Conservation (phyloP, 2,797 vertebrate species). For the Percopsis omiscomaycus region DNA sequence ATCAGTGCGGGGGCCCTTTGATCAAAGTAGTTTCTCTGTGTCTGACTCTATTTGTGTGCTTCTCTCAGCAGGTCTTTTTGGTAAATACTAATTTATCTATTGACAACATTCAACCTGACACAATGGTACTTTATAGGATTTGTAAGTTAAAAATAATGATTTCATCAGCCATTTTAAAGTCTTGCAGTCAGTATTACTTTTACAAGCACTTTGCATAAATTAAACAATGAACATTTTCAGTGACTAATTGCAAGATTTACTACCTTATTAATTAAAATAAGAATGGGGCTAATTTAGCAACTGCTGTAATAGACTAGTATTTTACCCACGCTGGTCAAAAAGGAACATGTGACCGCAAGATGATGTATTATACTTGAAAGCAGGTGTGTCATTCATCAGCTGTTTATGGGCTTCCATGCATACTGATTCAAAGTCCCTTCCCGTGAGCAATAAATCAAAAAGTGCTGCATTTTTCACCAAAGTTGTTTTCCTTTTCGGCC, state of each 20-base stretch:
- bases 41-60: too few relatives aligned
- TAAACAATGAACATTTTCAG: too few relatives aligned
- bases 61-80: too few relatives aligned
- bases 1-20: too few relatives aligned
- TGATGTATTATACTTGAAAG: constrained; percentile 50
- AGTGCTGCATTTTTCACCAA: constrained; percentile 34
- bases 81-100: too few relatives aligned
- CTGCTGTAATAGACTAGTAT: constrained; percentile 9
- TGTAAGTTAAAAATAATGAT: not conserved
- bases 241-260: not conserved
- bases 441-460: constrained; percentile 55
- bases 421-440: constrained; percentile 37
- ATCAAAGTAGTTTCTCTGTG: too few relatives aligned
- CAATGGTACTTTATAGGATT: not conserved
- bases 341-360: constrained; percentile 24
- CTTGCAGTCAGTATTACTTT: too few relatives aligned
- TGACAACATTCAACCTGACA: not conserved
- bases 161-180: not conserved
- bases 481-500: constrained; percentile 29
- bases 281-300: constrained; percentile 7
- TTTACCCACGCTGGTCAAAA: constrained; percentile 20
- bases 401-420: constrained; percentile 28
- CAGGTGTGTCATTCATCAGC: constrained; percentile 47
- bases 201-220: too few relatives aligned
- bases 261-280: not conserved